Evolutionary conservation across 2,797 vertebrate genomes (phyloP), one percentile per base, ranked within the genome.

Genomic region (Acestrorhynchus altus): DNA sequence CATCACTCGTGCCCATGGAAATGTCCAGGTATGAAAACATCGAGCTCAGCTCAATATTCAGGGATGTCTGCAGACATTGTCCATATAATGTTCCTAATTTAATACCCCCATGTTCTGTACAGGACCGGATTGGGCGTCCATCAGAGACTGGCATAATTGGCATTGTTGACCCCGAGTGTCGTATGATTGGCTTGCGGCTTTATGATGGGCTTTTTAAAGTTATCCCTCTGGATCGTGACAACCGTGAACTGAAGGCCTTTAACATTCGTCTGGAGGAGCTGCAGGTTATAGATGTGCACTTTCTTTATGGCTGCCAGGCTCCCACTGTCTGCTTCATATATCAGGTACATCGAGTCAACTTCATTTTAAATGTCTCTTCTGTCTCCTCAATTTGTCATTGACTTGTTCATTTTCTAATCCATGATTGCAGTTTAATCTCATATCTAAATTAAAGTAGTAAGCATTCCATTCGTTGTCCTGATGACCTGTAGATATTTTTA

Each of bases 291-390:
- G 98, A 99, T 0, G 98, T 98, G 28, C 98, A 99, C 84, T 99
- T 99, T 85, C 91, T 99, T 0, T 98, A 97, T 0, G 96, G 96
- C 74, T 99, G 98, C 83, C 97, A 97, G 85, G 96, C 96, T 3
- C 98, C 98, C 0, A 99, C 98, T 4, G 97, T 99, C 89, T 99
- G 98, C 90, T 99, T 99, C 39, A 98, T 99, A 77, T 99, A 99
- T 86, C 98, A 99, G 96, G 97, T 98, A 89, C 1, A 1, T 15
- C n/a, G 16, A 56, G 24, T 11, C n/a, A 9, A 20, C 15, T 24
- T 26, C 44, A 63, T 24, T 39, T 42, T 26, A 26, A 54, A 18
- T 46, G 60, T 16, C 49, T 56, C 39, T n/a, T n/a, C n/a, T n/a
- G 39, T 8, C 39, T 39, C 44, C 9, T 1, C 7, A 42, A n/a